phyloP scores from a whole-genome alignment of 2,113 vertebrate genomes.

The Syrrhaptes paradoxus region DNA sequence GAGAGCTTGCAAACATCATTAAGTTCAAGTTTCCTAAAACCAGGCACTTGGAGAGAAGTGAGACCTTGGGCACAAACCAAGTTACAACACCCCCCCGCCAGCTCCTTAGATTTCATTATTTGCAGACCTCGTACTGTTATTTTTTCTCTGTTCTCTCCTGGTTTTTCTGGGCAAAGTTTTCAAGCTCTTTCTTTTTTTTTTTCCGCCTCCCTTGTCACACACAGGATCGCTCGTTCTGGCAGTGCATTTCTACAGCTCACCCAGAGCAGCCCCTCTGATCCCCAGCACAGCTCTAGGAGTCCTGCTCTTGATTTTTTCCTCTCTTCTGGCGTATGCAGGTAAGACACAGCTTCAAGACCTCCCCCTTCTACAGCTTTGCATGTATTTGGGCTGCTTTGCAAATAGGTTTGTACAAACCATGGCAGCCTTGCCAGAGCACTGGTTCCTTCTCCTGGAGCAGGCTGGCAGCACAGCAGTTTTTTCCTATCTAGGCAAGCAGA shows the following conservation, averaged over 20 bases:
- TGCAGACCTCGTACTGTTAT: not conserved
- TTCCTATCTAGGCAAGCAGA: not conserved
- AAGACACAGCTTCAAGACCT: not conserved
- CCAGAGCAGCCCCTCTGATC: conserved; percentile 64
- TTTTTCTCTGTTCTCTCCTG: not conserved
- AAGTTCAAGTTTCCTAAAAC: not conserved
- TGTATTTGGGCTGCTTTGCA: not conserved
- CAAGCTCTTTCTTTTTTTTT: not conserved
- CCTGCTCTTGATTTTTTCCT: conserved; percentile 78
- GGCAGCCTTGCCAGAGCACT: not conserved
- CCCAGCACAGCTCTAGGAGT: conserved; percentile 79
- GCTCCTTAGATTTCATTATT: not conserved
- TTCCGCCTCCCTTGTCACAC: not conserved
- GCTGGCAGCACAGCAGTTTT: not conserved
- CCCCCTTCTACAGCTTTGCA: not conserved
- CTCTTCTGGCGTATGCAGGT: conserved; percentile 84
- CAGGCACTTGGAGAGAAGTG: not conserved
- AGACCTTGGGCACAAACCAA: not conserved
- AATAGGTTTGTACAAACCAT: accelerated
- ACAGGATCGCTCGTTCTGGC: conserved; percentile 83
- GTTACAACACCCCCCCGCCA: not conserved
- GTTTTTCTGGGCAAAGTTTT: not conserved
- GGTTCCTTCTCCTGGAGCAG: not conserved
- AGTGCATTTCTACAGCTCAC: conserved; percentile 77
- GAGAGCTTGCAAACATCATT: not conserved